A percentile compares a stretch with the other conserved stretches of the same genome.
phyloP scores from a whole-genome alignment of 2,888 invertebrate genomes.

The Synergus japonicus region DNA sequence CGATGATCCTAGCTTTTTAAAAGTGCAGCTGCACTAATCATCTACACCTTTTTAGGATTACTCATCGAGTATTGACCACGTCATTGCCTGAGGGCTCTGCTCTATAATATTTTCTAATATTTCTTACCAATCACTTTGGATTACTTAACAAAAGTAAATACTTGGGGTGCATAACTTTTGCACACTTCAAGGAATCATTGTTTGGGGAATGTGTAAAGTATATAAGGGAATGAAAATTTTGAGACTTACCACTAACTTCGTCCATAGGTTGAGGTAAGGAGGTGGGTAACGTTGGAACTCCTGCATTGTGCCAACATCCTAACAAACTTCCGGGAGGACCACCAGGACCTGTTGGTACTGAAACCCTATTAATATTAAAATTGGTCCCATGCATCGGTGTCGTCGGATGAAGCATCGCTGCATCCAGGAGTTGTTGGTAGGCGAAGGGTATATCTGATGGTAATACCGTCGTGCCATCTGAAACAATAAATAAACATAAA shows the following conservation, averaged over 20 bases:
- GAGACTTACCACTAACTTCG: conserved; percentile 73
- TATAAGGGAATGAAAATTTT: neutral
- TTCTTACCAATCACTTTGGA: neutral
- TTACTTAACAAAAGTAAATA: neutral
- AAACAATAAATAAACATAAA: conserved; percentile 41
- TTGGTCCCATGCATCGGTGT: conserved; percentile 62
- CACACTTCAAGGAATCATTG: neutral
- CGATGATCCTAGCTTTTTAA: conserved; percentile 31
- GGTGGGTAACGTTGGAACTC: conserved; percentile 55
- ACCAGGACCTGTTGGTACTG: conserved; percentile 68
- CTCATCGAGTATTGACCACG: conserved; percentile 38
- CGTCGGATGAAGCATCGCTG: conserved; percentile 72
- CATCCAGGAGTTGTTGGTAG: conserved; percentile 74
- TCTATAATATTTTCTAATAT: conserved; percentile 14
- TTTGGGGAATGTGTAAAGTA: neutral
- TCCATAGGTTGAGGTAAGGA: conserved; percentile 71
- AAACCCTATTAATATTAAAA: conserved; percentile 66
- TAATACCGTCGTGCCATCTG: conserved; percentile 69
- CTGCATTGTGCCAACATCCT: conserved; percentile 58
- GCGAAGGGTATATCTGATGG: conserved; percentile 71
- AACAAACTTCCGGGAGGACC: conserved; percentile 61
- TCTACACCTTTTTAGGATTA: conserved; percentile 28
- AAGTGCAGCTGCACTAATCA: conserved; percentile 33
- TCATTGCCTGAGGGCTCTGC: conserved; percentile 10
- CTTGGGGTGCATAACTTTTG: neutral